phyloP scores from a whole-genome alignment of 2,797 vertebrate species.

The Chelon labrosus region DNA sequence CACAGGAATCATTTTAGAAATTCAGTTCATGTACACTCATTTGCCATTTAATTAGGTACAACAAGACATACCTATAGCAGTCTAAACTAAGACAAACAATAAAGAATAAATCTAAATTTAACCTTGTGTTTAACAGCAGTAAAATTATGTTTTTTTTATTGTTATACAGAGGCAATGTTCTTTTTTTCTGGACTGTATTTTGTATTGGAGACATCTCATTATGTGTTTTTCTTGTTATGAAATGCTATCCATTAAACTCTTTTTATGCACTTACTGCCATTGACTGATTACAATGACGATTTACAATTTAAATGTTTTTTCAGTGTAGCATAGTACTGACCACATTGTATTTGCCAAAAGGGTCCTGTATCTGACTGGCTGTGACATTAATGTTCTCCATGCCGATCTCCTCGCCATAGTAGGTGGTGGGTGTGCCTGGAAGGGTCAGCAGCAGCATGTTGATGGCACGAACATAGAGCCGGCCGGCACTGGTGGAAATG shows the following conservation, averaged over 20 bases:
- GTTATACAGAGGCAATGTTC: background rate
- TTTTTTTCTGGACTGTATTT: background rate
- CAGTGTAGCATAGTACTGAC: constrained; percentile 62
- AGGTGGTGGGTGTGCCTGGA: constrained; percentile 94
- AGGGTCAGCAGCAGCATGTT: constrained; percentile 97
- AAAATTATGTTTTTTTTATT: background rate
- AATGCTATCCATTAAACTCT: constrained; percentile 17
- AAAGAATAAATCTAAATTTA: no score
- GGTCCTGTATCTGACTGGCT: constrained; percentile 79
- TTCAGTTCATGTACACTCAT: background rate
- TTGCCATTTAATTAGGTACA: background rate
- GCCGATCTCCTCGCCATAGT: constrained; percentile 98
- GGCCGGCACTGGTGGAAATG: constrained; percentile 89
- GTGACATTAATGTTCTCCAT: constrained; percentile 89
- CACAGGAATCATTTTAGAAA: background rate
- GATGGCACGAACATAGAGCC: constrained; percentile 83
- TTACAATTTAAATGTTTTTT: background rate
- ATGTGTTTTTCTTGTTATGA: constrained; percentile 8
- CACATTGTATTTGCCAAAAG: constrained; percentile 72
- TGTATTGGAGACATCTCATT: background rate
- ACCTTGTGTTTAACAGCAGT: background rate
- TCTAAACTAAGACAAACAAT: background rate
- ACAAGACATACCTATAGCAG: background rate
- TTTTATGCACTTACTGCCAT: background rate
- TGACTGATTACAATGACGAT: background rate